These are phyloP conservation scores for Hippopotamyrus pictus DNA, from an alignment of 2,797 vertebrate genomes.

Conservation along the genomic window DNA sequence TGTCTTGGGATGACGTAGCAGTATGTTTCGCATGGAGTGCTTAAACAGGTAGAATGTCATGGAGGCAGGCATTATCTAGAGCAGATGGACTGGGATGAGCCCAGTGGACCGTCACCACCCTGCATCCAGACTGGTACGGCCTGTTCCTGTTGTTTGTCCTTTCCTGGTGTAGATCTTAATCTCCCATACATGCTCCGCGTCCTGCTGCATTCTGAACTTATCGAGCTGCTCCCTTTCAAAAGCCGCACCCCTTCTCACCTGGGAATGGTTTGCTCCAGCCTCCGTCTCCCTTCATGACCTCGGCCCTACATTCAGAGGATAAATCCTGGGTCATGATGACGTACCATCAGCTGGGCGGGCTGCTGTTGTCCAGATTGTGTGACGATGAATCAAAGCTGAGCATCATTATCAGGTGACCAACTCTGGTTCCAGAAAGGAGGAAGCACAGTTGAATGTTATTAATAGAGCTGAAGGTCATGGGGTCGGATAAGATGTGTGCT, in stretches of 20 bases:
- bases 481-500: background rate
- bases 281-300: slow-evolving; percentile 49
- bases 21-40: background rate
- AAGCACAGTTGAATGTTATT: slow-evolving; percentile 14
- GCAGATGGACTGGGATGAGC: background rate
- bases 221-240: background rate
- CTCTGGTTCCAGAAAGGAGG: slow-evolving; percentile 49
- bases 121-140: background rate
- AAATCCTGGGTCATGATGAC: slow-evolving; percentile 24
- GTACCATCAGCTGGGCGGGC: slow-evolving; percentile 43
- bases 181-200: background rate
- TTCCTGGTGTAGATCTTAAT: background rate
- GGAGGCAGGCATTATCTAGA: background rate
- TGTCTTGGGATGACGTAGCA: background rate
- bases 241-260: background rate
- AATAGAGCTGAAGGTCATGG: slow-evolving; percentile 10
- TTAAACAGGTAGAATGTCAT: background rate
- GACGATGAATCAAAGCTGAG: background rate
- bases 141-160: background rate
- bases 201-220: background rate
- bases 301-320: slow-evolving; percentile 46
- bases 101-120: background rate
- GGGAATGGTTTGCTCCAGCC: background rate
- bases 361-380: slow-evolving; percentile 33
- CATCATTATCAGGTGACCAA: slow-evolving; percentile 49